Evolutionary conservation across 1,140 invertebrate genomes (phyloP), one percentile per base, ranked within the genome.

Genomic region (Zophobas morio): DNA sequence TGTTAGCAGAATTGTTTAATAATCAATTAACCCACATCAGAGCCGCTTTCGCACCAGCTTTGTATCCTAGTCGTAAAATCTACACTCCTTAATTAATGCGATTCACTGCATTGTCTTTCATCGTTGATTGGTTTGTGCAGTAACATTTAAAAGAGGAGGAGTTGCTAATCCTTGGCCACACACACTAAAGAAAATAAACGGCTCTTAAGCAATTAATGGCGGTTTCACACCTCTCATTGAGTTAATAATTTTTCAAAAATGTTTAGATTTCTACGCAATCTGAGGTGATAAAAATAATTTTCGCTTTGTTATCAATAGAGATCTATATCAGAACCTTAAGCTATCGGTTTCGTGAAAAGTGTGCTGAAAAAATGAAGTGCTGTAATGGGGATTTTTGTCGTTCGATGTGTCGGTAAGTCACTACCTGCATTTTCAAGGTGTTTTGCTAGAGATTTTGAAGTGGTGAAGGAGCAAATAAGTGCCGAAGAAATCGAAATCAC

Each of bases 41-140:
- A n/a, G 6, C 3, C 3, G 49, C 4, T 8, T 53, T 53, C 66
- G 71, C 71, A 70, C 46, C 63, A 71, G 72, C 49, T 76, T 46
- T 34, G 20, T 60, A 76, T 77, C 51, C 66, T 36, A 33, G 70
- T 70, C 75, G 34, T 40, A 35, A 53, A 56, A 39, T 35, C 4
- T 54, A 74, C 76, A 78, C 76, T 78, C 76, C 76, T 60, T 77
- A 80, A 80, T 77, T 77, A 76, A 80, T 80, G 78, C 72, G 75
- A 60, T 80, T 37, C 71, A 80, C 74, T 79, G 60, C 60, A 73
- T 63, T 79, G 74, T 76, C 78, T 79, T 73, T 56, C 51, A 70
- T 57, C 46, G 75, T 77, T 70, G 78, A 79, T 79, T 77, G 78
- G 78, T 77, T 76, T 77, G 63, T 75, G 39, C 49, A 66, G 39